These are phyloP conservation scores for Euplagia quadripunctaria DNA, from an alignment of 2,888 invertebrate genomes.

Conservation along the genomic window DNA sequence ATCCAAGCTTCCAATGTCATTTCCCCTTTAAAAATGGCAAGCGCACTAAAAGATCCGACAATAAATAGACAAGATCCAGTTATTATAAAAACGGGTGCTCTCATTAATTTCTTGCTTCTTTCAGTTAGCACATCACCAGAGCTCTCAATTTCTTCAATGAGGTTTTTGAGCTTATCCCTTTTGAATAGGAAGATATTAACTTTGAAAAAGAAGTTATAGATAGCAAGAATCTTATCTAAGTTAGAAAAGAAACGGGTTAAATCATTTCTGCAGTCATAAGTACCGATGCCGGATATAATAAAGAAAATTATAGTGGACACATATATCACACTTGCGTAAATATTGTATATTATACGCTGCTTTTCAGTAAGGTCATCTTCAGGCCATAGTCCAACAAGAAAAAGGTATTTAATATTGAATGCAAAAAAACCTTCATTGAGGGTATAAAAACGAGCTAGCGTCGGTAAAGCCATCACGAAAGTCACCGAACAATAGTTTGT, in stretches of 20 bases:
- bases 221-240: constrained; percentile 68
- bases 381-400: constrained; percentile 74
- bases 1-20: constrained; percentile 75
- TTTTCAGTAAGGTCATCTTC: constrained; percentile 53
- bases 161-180: constrained; percentile 57
- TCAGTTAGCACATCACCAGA: constrained; percentile 69
- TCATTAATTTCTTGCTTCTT: constrained; percentile 64
- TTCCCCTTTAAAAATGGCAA: constrained; percentile 64
- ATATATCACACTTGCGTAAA: constrained; percentile 62
- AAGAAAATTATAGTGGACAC: constrained; percentile 59
- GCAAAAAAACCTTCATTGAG: constrained; percentile 64
- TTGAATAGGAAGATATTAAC: constrained; percentile 62
- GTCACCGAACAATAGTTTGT: constrained; percentile 34
- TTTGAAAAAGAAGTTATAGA: constrained; percentile 71
- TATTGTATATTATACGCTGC: constrained; percentile 58
- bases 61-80: constrained; percentile 53
- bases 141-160: constrained; percentile 66
- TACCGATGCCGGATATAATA: constrained; percentile 63
- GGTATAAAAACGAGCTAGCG: constrained; percentile 44
- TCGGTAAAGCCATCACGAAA: constrained; percentile 56
- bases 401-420: constrained; percentile 72
- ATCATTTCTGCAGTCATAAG: constrained; percentile 59
- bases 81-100: constrained; percentile 55
- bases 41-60: constrained; percentile 56
- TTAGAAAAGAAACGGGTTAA: constrained; percentile 60